Evolutionary conservation across 1,140 invertebrate species (phyloP).

Genomic region (Drosophila lini): DNA sequence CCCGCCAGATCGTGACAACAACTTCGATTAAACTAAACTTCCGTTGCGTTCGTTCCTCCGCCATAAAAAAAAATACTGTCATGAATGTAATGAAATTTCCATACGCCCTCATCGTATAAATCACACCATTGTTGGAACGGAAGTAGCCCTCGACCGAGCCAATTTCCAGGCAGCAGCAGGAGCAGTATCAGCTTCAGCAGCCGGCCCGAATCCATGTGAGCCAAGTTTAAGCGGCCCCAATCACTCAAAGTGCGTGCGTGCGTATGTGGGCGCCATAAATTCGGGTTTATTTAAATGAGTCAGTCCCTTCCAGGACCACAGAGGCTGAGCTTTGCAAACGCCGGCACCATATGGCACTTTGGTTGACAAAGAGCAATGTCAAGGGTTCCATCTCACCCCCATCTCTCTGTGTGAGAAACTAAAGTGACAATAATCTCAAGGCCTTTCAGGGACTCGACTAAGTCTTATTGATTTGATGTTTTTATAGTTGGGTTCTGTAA

Average conservation of each 20-base stretch:
- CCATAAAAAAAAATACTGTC: slow-evolving; percentile 48
- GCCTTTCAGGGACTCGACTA: neutral
- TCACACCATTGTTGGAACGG: slow-evolving; percentile 76
- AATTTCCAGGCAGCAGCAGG: slow-evolving; percentile 41
- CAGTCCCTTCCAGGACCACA: slow-evolving; percentile 47
- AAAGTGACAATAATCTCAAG: slow-evolving; percentile 28
- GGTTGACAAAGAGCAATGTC: slow-evolving; percentile 45
- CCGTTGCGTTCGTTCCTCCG: slow-evolving; percentile 59
- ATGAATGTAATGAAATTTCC: slow-evolving; percentile 71
- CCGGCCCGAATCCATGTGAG: slow-evolving; percentile 24
- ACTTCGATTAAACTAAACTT: slow-evolving; percentile 81
- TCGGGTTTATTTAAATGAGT: slow-evolving; percentile 77
- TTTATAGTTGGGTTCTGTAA: slow-evolving; percentile 4
- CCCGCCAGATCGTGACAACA: slow-evolving; percentile 63
- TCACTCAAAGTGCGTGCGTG: slow-evolving; percentile 55
- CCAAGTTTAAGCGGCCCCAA: slow-evolving; percentile 54
- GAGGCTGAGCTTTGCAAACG: slow-evolving; percentile 23
- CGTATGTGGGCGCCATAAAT: slow-evolving; percentile 62
- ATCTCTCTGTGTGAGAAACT: neutral
- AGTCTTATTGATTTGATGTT: slow-evolving; percentile 35
- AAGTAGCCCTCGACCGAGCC: slow-evolving; percentile 57
- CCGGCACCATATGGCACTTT: slow-evolving; percentile 59
- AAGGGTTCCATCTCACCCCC: neutral
- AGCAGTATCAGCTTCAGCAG: neutral
- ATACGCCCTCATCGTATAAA: slow-evolving; percentile 62